Conservation (phyloP, 2,888 invertebrate species). For the Aphrophora alni region DNA sequence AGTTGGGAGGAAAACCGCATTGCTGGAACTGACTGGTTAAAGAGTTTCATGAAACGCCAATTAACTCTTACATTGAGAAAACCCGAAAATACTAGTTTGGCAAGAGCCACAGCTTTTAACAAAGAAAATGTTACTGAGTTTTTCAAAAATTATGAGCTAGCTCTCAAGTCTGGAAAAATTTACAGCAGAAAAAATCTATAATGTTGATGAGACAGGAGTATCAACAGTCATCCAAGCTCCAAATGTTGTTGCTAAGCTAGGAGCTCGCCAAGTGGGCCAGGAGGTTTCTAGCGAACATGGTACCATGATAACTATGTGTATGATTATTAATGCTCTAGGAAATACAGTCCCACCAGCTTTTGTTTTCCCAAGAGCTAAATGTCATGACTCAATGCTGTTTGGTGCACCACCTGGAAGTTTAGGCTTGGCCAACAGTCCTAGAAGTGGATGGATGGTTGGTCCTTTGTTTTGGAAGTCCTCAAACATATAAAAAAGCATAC, state of each 20-base stretch:
- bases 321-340: slow-evolving; percentile 14
- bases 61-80: slow-evolving; percentile 12
- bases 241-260: slow-evolving; percentile 29
- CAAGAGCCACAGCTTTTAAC: slow-evolving; percentile 17
- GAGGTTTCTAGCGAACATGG: slow-evolving; percentile 7
- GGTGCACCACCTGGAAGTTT: slow-evolving; percentile 21
- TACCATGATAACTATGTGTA: slow-evolving; percentile 12
- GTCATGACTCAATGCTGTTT: background rate
- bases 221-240: slow-evolving; percentile 23
- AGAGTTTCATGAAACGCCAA: slow-evolving; percentile 24
- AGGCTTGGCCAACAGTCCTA: slow-evolving; percentile 24
- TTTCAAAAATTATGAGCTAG: background rate
- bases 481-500: slow-evolving; percentile 24
- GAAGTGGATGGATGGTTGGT: slow-evolving; percentile 26
- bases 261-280: slow-evolving; percentile 27
- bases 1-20: slow-evolving; percentile 24
- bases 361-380: slow-evolving; percentile 14
- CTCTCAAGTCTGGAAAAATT: background rate
- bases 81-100: too few relatives aligned
- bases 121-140: slow-evolving; percentile 20
- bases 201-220: slow-evolving; percentile 18
- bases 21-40: slow-evolving; percentile 28
- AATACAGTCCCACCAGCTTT: slow-evolving; percentile 21
- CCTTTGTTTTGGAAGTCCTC: slow-evolving; percentile 9
- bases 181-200: slow-evolving; percentile 6